phyloP scores from a whole-genome alignment of 2,888 invertebrate species.

The Eumacrocentrus americanus region DNA sequence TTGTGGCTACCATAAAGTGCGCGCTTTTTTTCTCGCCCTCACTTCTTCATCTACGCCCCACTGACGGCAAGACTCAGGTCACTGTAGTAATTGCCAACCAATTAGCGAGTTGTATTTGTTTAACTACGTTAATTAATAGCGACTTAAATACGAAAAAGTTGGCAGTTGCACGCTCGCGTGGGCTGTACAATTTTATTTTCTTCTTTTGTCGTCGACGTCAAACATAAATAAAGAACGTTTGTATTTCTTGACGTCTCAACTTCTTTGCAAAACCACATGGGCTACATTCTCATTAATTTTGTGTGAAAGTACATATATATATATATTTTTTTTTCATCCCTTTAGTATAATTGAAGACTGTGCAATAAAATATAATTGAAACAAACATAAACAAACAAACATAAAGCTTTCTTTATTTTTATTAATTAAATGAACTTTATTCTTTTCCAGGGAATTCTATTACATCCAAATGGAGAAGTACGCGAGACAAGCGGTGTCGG shows the following conservation, averaged over 20 bases:
- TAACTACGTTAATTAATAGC: conserved; percentile 57
- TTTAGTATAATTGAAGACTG: no score
- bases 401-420: conserved; percentile 14
- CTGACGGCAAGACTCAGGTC: conserved; percentile 43
- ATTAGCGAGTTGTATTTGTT: conserved; percentile 57
- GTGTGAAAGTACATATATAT: no score
- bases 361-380: background rate
- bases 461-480: conserved; percentile 99
- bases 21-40: conserved; percentile 15
- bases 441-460: conserved; percentile 98
- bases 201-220: background rate
- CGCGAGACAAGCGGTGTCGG: conserved; percentile 96
- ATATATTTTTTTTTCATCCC: background rate
- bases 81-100: conserved; percentile 57
- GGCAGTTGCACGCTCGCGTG: background rate
- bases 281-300: no score
- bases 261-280: no score
- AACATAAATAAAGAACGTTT: background rate
- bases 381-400: background rate
- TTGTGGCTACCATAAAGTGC: conserved; percentile 2
- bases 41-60: conserved; percentile 15
- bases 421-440: no score
- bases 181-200: background rate
- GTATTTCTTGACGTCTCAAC: no score
- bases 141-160: conserved; percentile 43